A percentile compares a stretch with the other conserved stretches of the same genome.
Evolutionary conservation across 2,888 invertebrate genomes (phyloP).

Genomic region (Hydraecia micacea): DNA sequence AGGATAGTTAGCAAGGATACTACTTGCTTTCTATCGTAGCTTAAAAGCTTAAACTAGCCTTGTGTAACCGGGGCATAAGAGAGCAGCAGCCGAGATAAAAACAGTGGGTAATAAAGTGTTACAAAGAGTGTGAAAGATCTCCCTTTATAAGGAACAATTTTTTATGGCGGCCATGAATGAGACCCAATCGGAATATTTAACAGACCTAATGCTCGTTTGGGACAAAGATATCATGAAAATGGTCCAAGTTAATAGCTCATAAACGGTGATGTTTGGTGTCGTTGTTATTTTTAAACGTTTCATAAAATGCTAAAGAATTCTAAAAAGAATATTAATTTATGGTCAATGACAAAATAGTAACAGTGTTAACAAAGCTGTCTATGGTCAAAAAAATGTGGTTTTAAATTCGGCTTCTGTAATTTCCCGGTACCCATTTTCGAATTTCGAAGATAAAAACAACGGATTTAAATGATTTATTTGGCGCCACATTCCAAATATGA

Average conservation of each 20-base stretch:
- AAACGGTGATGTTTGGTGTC: conserved; percentile 41
- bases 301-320: conserved; percentile 14
- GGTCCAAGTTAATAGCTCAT: conserved; percentile 49
- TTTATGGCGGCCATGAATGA: conserved; percentile 66
- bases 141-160: conserved; percentile 66
- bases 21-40: background rate
- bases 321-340: background rate
- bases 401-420: background rate
- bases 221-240: conserved; percentile 42
- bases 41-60: background rate
- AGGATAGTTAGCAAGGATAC: background rate
- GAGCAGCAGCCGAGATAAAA: conserved; percentile 46
- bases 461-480: background rate
- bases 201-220: conserved; percentile 53
- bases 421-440: background rate
- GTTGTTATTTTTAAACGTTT: conserved; percentile 34
- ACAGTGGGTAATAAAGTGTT: conserved; percentile 66
- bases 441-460: conserved; percentile 1
- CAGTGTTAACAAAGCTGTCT: background rate
- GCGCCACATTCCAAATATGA: conserved; percentile 7
- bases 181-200: conserved; percentile 67
- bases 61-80: background rate
- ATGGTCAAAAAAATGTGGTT: background rate
- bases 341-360: background rate
- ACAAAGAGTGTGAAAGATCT: conserved; percentile 68